Base-by-base conservation (phyloP, 37 sponge, comb jelly and placozoan species). In the Cliona cf. orientalis region DNA sequence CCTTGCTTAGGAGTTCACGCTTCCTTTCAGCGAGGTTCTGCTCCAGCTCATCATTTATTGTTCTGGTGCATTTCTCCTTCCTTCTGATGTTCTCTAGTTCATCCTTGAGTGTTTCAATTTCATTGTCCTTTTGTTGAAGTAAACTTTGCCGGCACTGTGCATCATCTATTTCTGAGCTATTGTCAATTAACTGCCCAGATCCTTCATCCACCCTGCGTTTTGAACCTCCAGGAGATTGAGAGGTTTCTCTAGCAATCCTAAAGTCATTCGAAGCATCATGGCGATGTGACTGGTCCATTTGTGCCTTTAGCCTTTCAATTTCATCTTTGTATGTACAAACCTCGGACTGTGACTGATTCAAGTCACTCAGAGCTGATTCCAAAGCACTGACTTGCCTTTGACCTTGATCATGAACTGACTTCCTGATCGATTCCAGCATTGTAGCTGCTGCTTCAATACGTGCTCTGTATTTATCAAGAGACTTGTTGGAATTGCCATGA, bases 11-110 rank as follows among this genome's bases (percentile, higher is more conserved):
- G 42, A 44, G 3, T 63, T 69, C 40, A 67, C 63, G 38, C 36
- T 73, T 68, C 75, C 64, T 83, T 21, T 40, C 74, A 4, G 32
- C 34, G 23, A 79, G 34, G 29, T 79, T 39, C 12, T 22, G 42
- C 31, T 77, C 19, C 3, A 37, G 28, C 38, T 69, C 71, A 2
- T 81, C 82, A 31, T 31, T 60, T 23, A 22, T 6, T 14, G 70
- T 31, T 56, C 58, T 43, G 19, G 72, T 23, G 22, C 36, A 34
- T 41, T 70, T 42, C 29, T 69, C 72, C 14, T 3, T 40, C 17
- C 12, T 22, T 58, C 22, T 69, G 19, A 58, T n/a, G n/a, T 23
- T 42, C 26, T 77, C 78, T 57, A 68, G 46, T 42, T 79, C 75
- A 39, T 71, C 43, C 43, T 42, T 33, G n/a, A 86, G 43, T 3